These are phyloP conservation scores for Pristis pectinata DNA, from an alignment of 2,797 vertebrate species.

Conservation along the genomic window DNA sequence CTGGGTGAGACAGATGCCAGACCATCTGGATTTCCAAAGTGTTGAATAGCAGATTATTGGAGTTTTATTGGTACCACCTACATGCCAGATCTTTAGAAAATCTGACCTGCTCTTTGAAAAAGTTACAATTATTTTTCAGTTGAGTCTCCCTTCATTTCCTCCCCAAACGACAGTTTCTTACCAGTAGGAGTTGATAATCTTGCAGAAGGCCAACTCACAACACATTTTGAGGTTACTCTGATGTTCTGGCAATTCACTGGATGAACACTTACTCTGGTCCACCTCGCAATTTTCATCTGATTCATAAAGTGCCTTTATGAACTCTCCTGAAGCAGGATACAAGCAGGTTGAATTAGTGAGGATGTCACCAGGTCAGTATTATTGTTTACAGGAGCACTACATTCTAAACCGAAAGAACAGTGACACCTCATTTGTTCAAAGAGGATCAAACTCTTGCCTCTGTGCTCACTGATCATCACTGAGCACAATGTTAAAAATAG, in stretches of 20 bases:
- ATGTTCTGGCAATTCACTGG: constrained; percentile 72
- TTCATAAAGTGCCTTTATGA: constrained; percentile 90
- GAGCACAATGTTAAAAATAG: too few species aligned
- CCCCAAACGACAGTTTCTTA: constrained; percentile 49
- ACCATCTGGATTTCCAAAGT: too few species aligned
- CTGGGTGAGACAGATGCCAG: too few species aligned
- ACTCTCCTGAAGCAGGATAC: constrained; percentile 67
- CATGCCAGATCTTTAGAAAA: not conserved
- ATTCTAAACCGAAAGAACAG: not conserved
- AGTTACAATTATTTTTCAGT: not conserved
- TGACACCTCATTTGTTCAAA: not conserved
- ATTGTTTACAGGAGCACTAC: not conserved
- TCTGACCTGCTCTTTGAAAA: not conserved
- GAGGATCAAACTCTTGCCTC: not conserved
- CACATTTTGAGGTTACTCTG: constrained; percentile 97
- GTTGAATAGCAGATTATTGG: too few species aligned
- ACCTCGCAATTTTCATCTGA: constrained; percentile 95
- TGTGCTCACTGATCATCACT: not conserved
- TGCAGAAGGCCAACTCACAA: constrained; percentile 94
- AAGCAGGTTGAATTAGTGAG: not conserved
- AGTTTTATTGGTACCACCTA: too few species aligned
- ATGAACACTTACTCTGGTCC: constrained; percentile 79
- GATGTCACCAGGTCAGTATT: not conserved
- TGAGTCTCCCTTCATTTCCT: not conserved
- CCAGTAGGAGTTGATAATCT: constrained; percentile 98